Evolutionary conservation across 2,113 vertebrate species (phyloP).

Genomic region (Sceloporus undulatus): DNA sequence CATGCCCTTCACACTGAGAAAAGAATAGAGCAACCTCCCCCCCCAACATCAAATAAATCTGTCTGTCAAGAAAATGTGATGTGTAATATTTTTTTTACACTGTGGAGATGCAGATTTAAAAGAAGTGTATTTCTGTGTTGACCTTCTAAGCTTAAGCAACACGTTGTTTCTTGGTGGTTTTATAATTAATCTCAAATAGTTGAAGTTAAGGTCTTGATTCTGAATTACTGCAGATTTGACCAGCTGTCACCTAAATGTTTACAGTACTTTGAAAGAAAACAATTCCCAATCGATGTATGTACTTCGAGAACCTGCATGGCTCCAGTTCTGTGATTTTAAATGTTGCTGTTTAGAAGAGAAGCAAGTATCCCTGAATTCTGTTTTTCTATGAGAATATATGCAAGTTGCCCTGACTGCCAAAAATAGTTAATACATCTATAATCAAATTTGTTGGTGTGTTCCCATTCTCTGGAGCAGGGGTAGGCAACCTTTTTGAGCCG

Average conservation of each 20-base stretch:
- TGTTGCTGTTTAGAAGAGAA: not conserved
- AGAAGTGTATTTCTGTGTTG: not conserved
- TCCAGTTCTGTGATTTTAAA: not conserved
- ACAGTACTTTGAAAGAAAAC: not conserved
- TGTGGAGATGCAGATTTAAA: not conserved
- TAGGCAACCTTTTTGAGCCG: no score
- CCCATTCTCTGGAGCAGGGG: no score
- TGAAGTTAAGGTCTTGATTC: not conserved
- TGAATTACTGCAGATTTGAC: not conserved
- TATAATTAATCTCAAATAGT: not conserved
- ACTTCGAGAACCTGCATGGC: not conserved
- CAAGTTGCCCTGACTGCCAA: not conserved
- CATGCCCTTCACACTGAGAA: conserved; percentile 7
- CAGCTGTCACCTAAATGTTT: not conserved
- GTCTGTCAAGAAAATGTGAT: not conserved
- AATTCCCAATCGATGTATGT: not conserved
- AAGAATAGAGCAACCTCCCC: not conserved
- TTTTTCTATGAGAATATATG: not conserved
- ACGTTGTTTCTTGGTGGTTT: not conserved
- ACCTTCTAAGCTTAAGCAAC: not conserved
- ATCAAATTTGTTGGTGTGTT: not conserved
- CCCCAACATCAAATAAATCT: not conserved
- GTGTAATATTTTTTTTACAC: not conserved
- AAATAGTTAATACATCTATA: not conserved
- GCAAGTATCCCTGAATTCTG: not conserved